These are phyloP conservation scores for Sebastes vulpes DNA, from an alignment of 2,797 vertebrate genomes.

Conservation along the genomic window DNA sequence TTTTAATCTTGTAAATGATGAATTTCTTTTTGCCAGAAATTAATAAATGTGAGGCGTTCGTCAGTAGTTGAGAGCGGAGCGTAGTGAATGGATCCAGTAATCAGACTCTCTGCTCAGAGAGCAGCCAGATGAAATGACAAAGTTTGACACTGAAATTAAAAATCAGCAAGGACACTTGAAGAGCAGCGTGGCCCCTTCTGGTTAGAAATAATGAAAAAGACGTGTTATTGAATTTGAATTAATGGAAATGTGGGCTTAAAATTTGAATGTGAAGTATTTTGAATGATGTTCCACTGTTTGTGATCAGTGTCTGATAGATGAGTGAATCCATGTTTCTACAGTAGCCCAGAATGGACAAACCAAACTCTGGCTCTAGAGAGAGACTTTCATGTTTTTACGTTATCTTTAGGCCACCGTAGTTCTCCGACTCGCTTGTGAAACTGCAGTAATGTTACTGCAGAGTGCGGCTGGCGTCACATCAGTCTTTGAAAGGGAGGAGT, in stretches of 20 bases:
- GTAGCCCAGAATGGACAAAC: too few species aligned
- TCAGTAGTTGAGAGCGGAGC: neutral
- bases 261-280: neutral
- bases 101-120: neutral
- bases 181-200: neutral
- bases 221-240: neutral
- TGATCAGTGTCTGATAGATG: neutral
- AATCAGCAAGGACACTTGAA: neutral
- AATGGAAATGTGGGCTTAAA: neutral
- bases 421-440: too few species aligned
- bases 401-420: too few species aligned
- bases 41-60: neutral
- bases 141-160: neutral
- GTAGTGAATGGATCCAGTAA: neutral
- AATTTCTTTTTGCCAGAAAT: neutral
- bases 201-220: neutral
- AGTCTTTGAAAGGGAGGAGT: too few species aligned
- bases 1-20: neutral
- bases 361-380: too few species aligned
- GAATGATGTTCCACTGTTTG: neutral
- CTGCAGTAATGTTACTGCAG: too few species aligned
- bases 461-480: too few species aligned
- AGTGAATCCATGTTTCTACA: neutral
- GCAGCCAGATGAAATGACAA: neutral
- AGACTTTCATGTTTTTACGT: too few species aligned